These are phyloP conservation scores for Nephrocerus scutellatus DNA, from an alignment of 2,888 invertebrate species.

Conservation along the genomic window DNA sequence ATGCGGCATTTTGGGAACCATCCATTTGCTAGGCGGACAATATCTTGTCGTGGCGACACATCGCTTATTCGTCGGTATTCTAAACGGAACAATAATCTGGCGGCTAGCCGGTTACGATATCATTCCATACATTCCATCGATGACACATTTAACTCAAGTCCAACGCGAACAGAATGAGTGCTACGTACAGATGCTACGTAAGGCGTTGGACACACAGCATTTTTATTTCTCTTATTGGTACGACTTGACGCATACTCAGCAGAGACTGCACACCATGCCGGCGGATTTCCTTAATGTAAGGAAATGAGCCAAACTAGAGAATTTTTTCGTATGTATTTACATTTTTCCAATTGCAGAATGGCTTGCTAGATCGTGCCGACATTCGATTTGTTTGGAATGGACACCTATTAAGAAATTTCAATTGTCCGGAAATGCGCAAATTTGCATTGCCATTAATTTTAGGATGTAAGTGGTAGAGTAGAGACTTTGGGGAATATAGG, in stretches of 20 bases:
- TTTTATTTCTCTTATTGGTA: constrained; percentile 93
- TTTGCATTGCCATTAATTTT: constrained; percentile 86
- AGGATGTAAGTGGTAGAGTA: constrained; percentile 67
- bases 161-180: constrained; percentile 76
- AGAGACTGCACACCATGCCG: constrained; percentile 75
- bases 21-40: constrained; percentile 75
- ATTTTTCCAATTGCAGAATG: constrained; percentile 53
- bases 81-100: constrained; percentile 74
- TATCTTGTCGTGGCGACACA: constrained; percentile 86
- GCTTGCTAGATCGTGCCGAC: constrained; percentile 74
- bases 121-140: constrained; percentile 78
- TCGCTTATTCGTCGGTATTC: constrained; percentile 67
- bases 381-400: constrained; percentile 91
- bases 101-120: constrained; percentile 72
- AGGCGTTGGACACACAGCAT: constrained; percentile 72
- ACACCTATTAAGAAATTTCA: constrained; percentile 67
- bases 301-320: neutral
- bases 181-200: constrained; percentile 79
- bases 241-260: constrained; percentile 87
- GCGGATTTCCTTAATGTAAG: constrained; percentile 74
- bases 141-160: constrained; percentile 74
- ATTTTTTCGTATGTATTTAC: constrained; percentile 1
- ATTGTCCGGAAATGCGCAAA: constrained; percentile 65
- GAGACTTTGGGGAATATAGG: neutral
- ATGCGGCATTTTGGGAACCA: constrained; percentile 82